Percentiles rank a stretch among this genome's conserved stretches.
phyloP scores from a whole-genome alignment of 2,888 invertebrate species.

The Eubasilissa splendida region DNA sequence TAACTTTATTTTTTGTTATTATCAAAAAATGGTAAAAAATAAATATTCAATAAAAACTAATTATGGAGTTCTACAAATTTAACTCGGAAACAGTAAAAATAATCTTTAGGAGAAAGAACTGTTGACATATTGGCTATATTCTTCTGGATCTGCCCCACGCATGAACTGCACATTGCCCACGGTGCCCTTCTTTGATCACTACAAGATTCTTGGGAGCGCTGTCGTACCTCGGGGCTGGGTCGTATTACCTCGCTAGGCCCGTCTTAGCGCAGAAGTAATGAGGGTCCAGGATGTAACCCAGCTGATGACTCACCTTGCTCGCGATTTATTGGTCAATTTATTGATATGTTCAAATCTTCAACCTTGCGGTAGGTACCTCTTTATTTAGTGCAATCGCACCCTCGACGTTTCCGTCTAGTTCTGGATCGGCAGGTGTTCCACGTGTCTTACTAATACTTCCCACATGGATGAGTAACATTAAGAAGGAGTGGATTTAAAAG shows the following conservation, averaged over 20 bases:
- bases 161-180: too few species aligned
- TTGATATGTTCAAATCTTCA: slow-evolving; percentile 44
- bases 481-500: background rate
- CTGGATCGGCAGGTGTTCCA: background rate
- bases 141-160: too few species aligned
- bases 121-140: too few species aligned
- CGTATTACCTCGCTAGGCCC: background rate
- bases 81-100: too few species aligned
- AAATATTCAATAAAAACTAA: too few species aligned
- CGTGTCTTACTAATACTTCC: background rate
- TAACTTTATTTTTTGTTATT: too few species aligned
- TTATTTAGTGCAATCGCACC: background rate
- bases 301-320: slow-evolving; percentile 48
- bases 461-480: background rate
- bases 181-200: too few species aligned
- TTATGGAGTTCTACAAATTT: too few species aligned
- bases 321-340: slow-evolving; percentile 22
- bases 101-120: too few species aligned
- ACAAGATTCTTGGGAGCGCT: background rate
- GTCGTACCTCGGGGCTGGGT: background rate
- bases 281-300: slow-evolving; percentile 52
- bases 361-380: slow-evolving; percentile 25
- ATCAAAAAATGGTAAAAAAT: too few species aligned
- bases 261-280: slow-evolving; percentile 29
- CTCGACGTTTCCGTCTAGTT: background rate